Evolutionary conservation across 2,888 invertebrate species (phyloP).

Genomic region (Thumatha senex): DNA sequence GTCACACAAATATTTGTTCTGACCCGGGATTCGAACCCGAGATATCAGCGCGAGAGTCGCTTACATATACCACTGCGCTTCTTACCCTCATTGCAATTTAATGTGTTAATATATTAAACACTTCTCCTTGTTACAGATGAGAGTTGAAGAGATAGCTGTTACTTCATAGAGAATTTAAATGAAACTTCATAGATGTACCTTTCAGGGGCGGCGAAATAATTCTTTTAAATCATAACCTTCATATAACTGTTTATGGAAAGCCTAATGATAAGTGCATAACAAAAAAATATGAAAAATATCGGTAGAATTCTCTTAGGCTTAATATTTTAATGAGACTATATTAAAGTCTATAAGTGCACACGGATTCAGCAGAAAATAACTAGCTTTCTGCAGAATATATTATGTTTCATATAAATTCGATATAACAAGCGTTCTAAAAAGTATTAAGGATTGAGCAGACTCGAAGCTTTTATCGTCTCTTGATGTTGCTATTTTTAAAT

Average conservation of each 20-base stretch:
- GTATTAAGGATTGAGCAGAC: conserved; percentile 67
- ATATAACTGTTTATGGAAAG: conserved; percentile 73
- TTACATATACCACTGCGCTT: too few relatives aligned
- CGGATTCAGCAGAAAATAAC: conserved; percentile 63
- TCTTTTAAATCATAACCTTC: conserved; percentile 74
- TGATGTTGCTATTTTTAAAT: conserved; percentile 68
- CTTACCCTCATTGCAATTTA: too few relatives aligned
- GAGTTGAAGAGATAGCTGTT: conserved; percentile 78
- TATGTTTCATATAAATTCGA: conserved; percentile 65
- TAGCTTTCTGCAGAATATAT: conserved; percentile 71
- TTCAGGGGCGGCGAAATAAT: conserved; percentile 73
- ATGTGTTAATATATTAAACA: too few relatives aligned
- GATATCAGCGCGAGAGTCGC: too few relatives aligned
- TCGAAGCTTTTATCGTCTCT: conserved; percentile 57
- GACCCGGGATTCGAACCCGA: too few relatives aligned
- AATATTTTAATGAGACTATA: conserved; percentile 70
- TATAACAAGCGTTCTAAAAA: conserved; percentile 63
- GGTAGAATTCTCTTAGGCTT: conserved; percentile 77
- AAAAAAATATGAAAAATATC: conserved; percentile 62
- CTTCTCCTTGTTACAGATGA: conserved; percentile 73
- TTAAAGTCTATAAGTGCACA: conserved; percentile 77
- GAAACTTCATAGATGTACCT: conserved; percentile 80
- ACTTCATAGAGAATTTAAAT: conserved; percentile 75
- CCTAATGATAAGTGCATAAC: conserved; percentile 78
- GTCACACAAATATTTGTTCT: too few relatives aligned